These are phyloP conservation scores for Seriola rivoliana DNA, from an alignment of 2,113 vertebrate genomes.

Conservation along the genomic window DNA sequence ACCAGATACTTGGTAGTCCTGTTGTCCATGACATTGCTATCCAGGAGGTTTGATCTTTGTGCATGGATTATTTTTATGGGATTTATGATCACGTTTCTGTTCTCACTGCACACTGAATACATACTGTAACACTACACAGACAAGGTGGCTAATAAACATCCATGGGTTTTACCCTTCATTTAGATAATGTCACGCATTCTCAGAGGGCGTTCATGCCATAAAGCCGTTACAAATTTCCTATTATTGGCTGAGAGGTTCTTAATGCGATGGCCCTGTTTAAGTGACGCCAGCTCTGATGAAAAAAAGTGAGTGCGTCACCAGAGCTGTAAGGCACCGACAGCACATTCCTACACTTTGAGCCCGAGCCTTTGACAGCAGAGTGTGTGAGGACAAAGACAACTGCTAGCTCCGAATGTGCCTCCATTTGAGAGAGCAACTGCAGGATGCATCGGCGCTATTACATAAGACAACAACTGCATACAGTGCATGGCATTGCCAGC, in stretches of 20 bases:
- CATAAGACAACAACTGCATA: slow-evolving; percentile 43
- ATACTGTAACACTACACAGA: neutral
- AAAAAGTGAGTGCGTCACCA: slow-evolving; percentile 71
- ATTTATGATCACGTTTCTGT: neutral
- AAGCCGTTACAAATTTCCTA: slow-evolving; percentile 32
- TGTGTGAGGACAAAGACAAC: slow-evolving; percentile 46
- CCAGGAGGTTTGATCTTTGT: slow-evolving; percentile 31
- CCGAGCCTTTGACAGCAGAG: slow-evolving; percentile 42
- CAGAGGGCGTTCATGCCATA: slow-evolving; percentile 42
- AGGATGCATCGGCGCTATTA: slow-evolving; percentile 37
- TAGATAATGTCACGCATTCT: slow-evolving; percentile 59
- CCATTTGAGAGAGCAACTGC: slow-evolving; percentile 22
- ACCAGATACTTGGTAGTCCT: slow-evolving; percentile 10
- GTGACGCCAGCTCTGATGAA: slow-evolving; percentile 71
- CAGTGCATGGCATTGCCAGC: slow-evolving; percentile 31
- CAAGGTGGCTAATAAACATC: slow-evolving; percentile 30
- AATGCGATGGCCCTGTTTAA: slow-evolving; percentile 48
- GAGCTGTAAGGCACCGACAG: slow-evolving; percentile 62
- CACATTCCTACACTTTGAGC: slow-evolving; percentile 65
- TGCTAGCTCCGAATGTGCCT: slow-evolving; percentile 47
- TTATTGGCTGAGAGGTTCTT: slow-evolving; percentile 53
- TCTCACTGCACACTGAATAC: neutral
- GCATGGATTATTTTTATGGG: slow-evolving; percentile 3
- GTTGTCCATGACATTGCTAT: slow-evolving; percentile 17
- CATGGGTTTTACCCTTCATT: slow-evolving; percentile 49